Evolutionary conservation across 2,797 vertebrate species (phyloP), one percentile per base, ranked within the genome.

Genomic region (Premnoplex brunnescens): DNA sequence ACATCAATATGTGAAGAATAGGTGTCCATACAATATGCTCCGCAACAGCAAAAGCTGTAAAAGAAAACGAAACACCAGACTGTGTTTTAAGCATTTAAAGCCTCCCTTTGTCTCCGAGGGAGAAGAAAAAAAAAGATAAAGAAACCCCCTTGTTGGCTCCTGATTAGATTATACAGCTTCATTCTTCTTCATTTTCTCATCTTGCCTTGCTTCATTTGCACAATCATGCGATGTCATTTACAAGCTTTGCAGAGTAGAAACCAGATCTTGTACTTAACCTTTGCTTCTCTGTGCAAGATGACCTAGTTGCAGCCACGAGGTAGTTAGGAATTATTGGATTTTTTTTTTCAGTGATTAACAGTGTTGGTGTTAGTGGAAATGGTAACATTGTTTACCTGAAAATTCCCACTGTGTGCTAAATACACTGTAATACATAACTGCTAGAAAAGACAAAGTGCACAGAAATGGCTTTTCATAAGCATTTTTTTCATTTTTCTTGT

Each of bases 181-280:
- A 97, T 98, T 97, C 89, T 97, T 98, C 97, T 98, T 98, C 97
- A 97, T 98, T 98, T 97, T 97, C 97, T 96, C 92, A 14, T 97
- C 91, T 95, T 76, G 96, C 96, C 84, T 96, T 91, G 97, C 97
- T 97, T 98, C 98, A 97, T 98, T 98, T 97, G 94, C 97, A 96
- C 95, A 74, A 96, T 97, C 93, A 95, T 96, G 93, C 92, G 68
- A 95, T 98, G 97, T 97, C 97, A 97, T 96, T 98, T 97, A 92
- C 95, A 95, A 97, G 97, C 93, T 95, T 97, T 95, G 81, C 95
- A 52, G 96, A 97, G 96, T 97, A 41, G 96, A 95, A 96, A 94
- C 3, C 88, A 89, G 92, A 80, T 90, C 97, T 97, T 86, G 27
- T 71, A 44, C 92, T 95, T 96, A 96, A 91, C 96, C 97, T 73